phyloP scores from a whole-genome alignment of 2,113 vertebrate genomes.

The Neodon shergylaensis region DNA sequence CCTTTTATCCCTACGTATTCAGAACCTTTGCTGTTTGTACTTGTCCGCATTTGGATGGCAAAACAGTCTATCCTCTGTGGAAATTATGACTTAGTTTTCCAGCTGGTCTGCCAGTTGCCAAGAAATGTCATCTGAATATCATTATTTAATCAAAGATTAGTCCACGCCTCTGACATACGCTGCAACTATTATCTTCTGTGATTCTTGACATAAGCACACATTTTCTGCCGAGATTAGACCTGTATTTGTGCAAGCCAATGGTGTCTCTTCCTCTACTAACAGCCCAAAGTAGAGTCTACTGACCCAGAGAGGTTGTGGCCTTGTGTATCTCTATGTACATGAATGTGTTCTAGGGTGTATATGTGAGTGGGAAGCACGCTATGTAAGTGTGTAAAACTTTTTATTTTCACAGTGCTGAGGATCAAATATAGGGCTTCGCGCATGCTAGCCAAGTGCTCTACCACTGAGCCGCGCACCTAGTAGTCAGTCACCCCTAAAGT shows the following conservation, averaged over 20 bases:
- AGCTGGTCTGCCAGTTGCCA: slow-evolving; percentile 77
- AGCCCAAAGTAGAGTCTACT: neutral
- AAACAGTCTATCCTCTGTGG: slow-evolving; percentile 84
- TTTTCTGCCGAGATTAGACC: slow-evolving; percentile 50
- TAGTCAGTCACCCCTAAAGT: neutral
- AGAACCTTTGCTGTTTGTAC: slow-evolving; percentile 76
- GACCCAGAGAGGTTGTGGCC: neutral
- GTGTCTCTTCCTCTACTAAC: slow-evolving; percentile 34
- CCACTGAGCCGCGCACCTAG: neutral
- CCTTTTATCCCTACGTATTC: slow-evolving; percentile 69
- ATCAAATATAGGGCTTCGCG: neutral
- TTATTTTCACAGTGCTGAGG: neutral
- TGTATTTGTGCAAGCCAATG: slow-evolving; percentile 30
- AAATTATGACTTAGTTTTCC: slow-evolving; percentile 82
- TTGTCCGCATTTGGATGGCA: slow-evolving; percentile 84
- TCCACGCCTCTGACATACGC: slow-evolving; percentile 75
- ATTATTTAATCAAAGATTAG: slow-evolving; percentile 81
- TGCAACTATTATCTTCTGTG: slow-evolving; percentile 77
- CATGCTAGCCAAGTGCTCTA: neutral
- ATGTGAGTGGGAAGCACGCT: neutral
- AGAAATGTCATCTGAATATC: slow-evolving; percentile 83
- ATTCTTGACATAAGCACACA: slow-evolving; percentile 66
- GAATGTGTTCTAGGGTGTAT: too few species aligned
- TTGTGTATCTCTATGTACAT: neutral
- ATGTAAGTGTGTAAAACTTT: neutral